Conservation (phyloP, 2,888 invertebrate species). For the Caenorhabditis sinica region DNA sequence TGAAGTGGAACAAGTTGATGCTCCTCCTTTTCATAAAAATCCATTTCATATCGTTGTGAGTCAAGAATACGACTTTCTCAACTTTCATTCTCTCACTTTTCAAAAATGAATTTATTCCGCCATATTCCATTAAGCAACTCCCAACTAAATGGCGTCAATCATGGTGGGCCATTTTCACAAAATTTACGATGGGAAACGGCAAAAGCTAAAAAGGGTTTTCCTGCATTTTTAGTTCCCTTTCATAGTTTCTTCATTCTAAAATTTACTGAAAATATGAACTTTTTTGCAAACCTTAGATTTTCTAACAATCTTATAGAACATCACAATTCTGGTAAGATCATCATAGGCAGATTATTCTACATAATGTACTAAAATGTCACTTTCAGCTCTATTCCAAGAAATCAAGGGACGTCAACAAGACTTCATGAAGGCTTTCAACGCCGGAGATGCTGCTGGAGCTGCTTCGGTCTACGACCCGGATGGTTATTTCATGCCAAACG, state of each 20-base stretch:
- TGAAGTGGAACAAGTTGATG: conserved; percentile 58
- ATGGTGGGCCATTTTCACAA: conserved; percentile 70
- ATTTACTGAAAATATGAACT: too few relatives aligned
- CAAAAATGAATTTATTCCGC: conserved; percentile 81
- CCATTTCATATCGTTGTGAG: conserved; percentile 15
- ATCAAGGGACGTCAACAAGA: conserved; percentile 83
- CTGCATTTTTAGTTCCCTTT: background rate
- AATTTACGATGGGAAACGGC: conserved; percentile 36
- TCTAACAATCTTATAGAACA: conserved; percentile 27
- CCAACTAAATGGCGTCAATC: conserved; percentile 78
- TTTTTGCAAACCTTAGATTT: conserved; percentile 48
- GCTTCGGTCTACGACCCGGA: conserved; percentile 82
- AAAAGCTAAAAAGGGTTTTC: background rate
- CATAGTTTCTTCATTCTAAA: background rate
- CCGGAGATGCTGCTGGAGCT: conserved; percentile 80
- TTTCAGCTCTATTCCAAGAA: conserved; percentile 83
- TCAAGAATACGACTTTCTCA: background rate
- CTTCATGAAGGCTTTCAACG: conserved; percentile 83
- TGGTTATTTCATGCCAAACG: conserved; percentile 84
- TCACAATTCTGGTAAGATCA: conserved; percentile 53
- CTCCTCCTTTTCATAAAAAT: conserved; percentile 17
- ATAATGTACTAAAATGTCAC: background rate
- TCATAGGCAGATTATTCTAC: conserved; percentile 3
- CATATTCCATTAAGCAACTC: conserved; percentile 81
- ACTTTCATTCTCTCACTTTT: background rate